Conservation (phyloP, 2,113 vertebrate species). For the Epinephelus fuscoguttatus region DNA sequence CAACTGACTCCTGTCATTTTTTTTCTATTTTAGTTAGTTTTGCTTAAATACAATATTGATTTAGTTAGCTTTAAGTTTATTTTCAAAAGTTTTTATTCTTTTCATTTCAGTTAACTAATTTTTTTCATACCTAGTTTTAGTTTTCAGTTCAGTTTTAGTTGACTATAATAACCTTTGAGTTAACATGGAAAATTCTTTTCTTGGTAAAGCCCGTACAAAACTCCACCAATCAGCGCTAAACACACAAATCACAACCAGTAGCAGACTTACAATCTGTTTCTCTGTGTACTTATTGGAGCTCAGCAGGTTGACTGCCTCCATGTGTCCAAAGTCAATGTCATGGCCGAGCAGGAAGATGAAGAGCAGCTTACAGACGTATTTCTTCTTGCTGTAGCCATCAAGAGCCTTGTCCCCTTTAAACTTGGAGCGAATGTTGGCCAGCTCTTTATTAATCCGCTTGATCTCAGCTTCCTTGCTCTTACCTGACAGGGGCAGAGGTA, state of each 20-base stretch:
- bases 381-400: constrained; percentile 97
- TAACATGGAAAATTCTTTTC: neutral
- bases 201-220: neutral
- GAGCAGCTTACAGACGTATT: constrained; percentile 95
- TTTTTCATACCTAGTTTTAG: too few relatives aligned
- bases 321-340: constrained; percentile 96
- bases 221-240: neutral
- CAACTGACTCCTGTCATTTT: too few relatives aligned
- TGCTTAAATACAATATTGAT: too few relatives aligned
- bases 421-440: constrained; percentile 96
- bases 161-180: too few relatives aligned
- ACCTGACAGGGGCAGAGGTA: constrained; percentile 76
- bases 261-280: constrained; percentile 92
- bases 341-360: constrained; percentile 96
- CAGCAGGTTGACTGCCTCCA: constrained; percentile 95
- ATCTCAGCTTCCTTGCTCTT: constrained; percentile 97
- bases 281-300: constrained; percentile 97
- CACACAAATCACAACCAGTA: neutral
- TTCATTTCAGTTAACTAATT: too few relatives aligned
- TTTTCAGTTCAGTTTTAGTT: too few relatives aligned
- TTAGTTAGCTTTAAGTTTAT: too few relatives aligned
- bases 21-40: too few relatives aligned
- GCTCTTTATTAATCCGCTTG: constrained; percentile 95
- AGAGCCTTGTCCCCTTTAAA: constrained; percentile 96
- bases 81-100: too few relatives aligned